Evolutionary conservation across 2,113 vertebrate species (phyloP).

Genomic region (Hucho hucho): DNA sequence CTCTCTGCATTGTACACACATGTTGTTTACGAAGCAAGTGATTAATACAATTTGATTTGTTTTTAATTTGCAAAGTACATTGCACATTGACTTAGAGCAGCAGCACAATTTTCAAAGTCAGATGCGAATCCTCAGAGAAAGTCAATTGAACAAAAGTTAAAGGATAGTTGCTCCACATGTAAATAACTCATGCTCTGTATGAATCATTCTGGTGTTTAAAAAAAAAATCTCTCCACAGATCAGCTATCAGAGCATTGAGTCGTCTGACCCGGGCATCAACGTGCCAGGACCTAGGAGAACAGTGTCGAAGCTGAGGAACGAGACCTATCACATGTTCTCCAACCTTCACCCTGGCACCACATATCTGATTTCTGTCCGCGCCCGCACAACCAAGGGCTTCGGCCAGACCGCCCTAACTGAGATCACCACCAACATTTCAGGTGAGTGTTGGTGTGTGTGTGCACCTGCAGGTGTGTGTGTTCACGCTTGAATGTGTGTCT

Average conservation of each 20-base stretch:
- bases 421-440: conserved; percentile 98
- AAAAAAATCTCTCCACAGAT: conserved; percentile 80
- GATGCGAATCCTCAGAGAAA: conserved; percentile 20
- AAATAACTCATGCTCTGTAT: conserved; percentile 13
- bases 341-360: conserved; percentile 96
- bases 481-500: too few species aligned
- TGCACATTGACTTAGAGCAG: conserved; percentile 21
- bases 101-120: conserved; percentile 24
- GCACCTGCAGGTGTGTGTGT: too few species aligned
- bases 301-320: conserved; percentile 91
- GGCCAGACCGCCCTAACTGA: conserved; percentile 91
- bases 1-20: too few species aligned
- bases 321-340: conserved; percentile 97
- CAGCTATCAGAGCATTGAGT: conserved; percentile 97
- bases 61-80: too few species aligned
- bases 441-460: conserved; percentile 56
- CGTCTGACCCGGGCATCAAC: conserved; percentile 88
- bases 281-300: conserved; percentile 90
- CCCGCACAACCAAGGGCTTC: conserved; percentile 91
- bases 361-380: conserved; percentile 93
- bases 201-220: too few species aligned
- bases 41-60: too few species aligned
- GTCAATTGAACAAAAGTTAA: conserved; percentile 8
- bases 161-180: neutral
- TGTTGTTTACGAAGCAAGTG: too few species aligned